Evolutionary conservation across 2,888 invertebrate species (phyloP), one percentile per base, ranked within the genome.

Genomic region (Tachina fera): DNA sequence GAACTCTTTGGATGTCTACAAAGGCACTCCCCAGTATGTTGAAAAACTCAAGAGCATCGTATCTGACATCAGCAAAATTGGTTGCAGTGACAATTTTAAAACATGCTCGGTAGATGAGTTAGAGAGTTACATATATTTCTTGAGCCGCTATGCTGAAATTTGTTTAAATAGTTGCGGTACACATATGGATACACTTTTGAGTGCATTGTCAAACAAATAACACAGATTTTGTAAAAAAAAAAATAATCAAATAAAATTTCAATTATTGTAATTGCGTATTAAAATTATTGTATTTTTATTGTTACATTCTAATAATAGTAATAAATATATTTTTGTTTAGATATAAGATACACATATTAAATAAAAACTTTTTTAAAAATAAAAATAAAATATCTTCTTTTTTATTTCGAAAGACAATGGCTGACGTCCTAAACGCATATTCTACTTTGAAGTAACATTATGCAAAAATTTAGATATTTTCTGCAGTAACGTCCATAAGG

Each of bases 141-240:
- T 92, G 8, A 88, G 89, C 9, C 89, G 90, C 16, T 91, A 92
- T 81, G 91, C 92, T 14, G 91, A 92, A 78, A 86, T 89, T 3
- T 92, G 91, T 58, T 74, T 92, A 47, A 88, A 88, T 63, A 90
- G 83, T 9, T 92, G 92, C 87, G 89, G 87, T 14, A 88, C 88
- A 53, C 90, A 92, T 47, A 89, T 92, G 88, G 89, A 90, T 47
- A 88, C 87, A 49, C 90, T 92, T 13, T 77, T 92, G 49, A 89
- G 91, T 72, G 89, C 89, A 0, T 76, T 92, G 19, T 6, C 31
- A 31, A 31, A 6, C 31, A 31, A 31, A 31, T 31, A 6, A 31
- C 0, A 6, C 31, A 6, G 31, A 1, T 31, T 31, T 31, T 31
- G 31, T 31, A 6, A 6, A 31, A 31, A 31, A 31, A 31, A 31